Percentiles rank a stretch among this genome's conserved stretches.
Evolutionary conservation across 2,888 invertebrate species (phyloP).

Genomic region (Polydrusus cervinus): DNA sequence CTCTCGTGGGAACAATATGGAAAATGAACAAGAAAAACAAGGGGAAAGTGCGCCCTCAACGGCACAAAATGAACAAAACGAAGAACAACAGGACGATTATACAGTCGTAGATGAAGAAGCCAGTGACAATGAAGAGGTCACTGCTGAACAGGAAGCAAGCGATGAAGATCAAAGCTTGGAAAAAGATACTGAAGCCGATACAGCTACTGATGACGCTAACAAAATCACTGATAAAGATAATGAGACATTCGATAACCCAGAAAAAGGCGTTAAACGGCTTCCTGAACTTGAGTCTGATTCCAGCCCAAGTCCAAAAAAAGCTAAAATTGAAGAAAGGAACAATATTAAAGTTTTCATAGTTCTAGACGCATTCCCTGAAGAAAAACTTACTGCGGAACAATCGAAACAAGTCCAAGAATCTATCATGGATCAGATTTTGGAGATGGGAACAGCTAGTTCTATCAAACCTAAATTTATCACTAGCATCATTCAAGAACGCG

Average conservation of each 20-base stretch:
- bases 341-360: not conserved
- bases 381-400: not conserved
- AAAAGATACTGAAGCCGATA: not conserved
- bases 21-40: not conserved
- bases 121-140: not conserved
- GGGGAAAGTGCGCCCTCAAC: constrained; percentile 16
- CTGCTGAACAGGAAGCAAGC: not conserved
- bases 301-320: not conserved
- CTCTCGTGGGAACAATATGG: constrained; percentile 13
- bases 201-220: not conserved
- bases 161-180: not conserved
- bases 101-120: not conserved
- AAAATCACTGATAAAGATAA: not conserved
- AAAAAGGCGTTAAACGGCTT: not conserved
- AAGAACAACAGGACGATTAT: not conserved
- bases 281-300: not conserved
- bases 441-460: not conserved
- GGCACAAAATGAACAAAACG: not conserved
- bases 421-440: constrained; percentile 8
- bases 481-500: not conserved
- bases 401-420: not conserved
- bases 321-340: not conserved
- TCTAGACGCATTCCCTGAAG: not conserved
- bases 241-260: not conserved
- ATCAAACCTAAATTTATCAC: constrained; percentile 8